Conservation (phyloP, 2,888 invertebrate genomes). For the Drosophila engyochracea region DNA sequence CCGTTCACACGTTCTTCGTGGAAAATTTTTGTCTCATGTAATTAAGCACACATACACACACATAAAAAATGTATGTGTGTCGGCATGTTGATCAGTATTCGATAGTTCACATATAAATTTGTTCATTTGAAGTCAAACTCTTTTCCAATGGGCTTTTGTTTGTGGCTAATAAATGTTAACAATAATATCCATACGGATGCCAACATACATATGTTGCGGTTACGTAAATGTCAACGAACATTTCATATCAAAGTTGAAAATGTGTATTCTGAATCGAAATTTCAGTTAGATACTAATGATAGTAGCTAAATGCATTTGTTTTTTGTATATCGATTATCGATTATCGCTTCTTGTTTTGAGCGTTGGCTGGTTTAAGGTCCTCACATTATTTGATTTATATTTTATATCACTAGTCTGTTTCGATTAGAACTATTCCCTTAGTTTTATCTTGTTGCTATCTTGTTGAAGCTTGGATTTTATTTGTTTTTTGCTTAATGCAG, state of each 20-base stretch:
- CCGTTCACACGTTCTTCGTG: conserved; percentile 56
- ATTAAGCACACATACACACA: conserved; percentile 7
- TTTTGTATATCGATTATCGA: too few relatives aligned
- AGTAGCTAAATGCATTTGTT: not conserved
- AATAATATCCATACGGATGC: conserved; percentile 17
- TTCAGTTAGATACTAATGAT: not conserved
- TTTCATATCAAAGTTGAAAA: not conserved
- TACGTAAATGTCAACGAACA: not conserved
- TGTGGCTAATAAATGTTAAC: conserved; percentile 21
- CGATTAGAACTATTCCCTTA: not conserved
- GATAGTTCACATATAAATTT: conserved; percentile 66
- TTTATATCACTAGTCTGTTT: not conserved
- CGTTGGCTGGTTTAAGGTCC: too few relatives aligned
- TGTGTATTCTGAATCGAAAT: not conserved
- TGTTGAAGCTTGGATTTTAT: not conserved
- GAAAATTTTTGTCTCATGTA: conserved; percentile 45
- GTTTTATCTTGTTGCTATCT: not conserved
- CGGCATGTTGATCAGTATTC: conserved; percentile 63
- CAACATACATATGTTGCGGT: conserved; percentile 32
- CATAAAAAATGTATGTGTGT: not conserved
- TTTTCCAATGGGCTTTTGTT: conserved; percentile 7
- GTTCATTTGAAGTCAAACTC: conserved; percentile 42
- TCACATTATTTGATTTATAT: not conserved
- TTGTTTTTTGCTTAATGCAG: not conserved
- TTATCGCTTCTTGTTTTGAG: too few relatives aligned